These are phyloP conservation scores for Hirtodrosophila histrioides DNA, from an alignment of 2,888 invertebrate species.

Conservation along the genomic window DNA sequence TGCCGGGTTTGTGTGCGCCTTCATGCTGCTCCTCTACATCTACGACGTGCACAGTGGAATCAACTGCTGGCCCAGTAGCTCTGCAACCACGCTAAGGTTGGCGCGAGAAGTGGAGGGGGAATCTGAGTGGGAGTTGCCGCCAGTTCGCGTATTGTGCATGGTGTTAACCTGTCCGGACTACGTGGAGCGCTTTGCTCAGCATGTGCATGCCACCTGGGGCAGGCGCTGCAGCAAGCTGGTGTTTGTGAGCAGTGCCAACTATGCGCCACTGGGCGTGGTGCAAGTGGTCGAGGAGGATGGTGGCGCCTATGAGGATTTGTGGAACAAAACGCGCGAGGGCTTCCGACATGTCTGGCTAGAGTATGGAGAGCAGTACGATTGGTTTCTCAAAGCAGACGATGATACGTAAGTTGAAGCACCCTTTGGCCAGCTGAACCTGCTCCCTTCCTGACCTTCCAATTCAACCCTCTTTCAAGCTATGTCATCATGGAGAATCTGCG, in stretches of 20 bases:
- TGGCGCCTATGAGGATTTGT: slow-evolving; percentile 89
- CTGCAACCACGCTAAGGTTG: background rate
- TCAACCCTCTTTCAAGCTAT: slow-evolving; percentile 87
- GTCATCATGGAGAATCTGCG: slow-evolving; percentile 98
- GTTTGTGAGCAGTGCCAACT: slow-evolving; percentile 92
- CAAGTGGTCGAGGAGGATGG: slow-evolving; percentile 93
- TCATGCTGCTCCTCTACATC: slow-evolving; percentile 63
- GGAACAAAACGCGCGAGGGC: slow-evolving; percentile 98
- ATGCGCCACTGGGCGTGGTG: slow-evolving; percentile 90
- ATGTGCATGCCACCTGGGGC: slow-evolving; percentile 97
- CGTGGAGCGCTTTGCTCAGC: slow-evolving; percentile 93
- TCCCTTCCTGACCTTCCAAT: background rate
- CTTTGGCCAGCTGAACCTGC: background rate
- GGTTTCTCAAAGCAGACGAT: slow-evolving; percentile 99
- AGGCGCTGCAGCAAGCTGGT: slow-evolving; percentile 92
- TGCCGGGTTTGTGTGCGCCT: slow-evolving; percentile 73
- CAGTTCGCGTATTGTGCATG: slow-evolving; percentile 93
- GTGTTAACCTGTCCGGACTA: slow-evolving; percentile 96
- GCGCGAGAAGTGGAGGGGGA: slow-evolving; percentile 82
- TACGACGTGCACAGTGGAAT: slow-evolving; percentile 44
- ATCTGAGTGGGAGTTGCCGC: slow-evolving; percentile 84
- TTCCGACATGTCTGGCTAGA: slow-evolving; percentile 94
- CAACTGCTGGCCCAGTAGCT: slow-evolving; percentile 34
- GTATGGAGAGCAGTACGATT: slow-evolving; percentile 93
- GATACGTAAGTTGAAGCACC: slow-evolving; percentile 92